Evolutionary conservation across 2,113 vertebrate genomes (phyloP).

Genomic region (Panthera tigris): DNA sequence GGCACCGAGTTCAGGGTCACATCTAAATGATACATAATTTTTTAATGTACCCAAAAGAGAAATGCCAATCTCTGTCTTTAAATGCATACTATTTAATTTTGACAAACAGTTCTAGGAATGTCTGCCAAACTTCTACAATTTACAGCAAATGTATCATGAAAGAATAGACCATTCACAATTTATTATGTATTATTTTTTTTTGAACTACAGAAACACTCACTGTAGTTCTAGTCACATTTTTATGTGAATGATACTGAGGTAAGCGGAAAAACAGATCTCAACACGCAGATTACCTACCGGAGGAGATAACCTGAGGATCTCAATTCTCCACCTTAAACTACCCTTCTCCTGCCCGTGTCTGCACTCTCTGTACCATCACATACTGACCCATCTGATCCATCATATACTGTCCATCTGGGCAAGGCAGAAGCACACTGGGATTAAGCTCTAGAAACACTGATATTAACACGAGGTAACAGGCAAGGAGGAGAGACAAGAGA

Average conservation of each 20-base stretch:
- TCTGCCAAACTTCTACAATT: slow-evolving; percentile 69
- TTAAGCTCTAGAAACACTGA: background rate
- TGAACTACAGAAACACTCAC: slow-evolving; percentile 37
- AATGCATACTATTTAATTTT: slow-evolving; percentile 73
- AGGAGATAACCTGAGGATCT: background rate
- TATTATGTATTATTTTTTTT: slow-evolving; percentile 44
- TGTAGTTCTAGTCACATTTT: slow-evolving; percentile 24
- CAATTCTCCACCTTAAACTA: background rate
- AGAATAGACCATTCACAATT: slow-evolving; percentile 47
- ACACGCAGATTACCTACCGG: background rate
- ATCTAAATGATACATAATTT: slow-evolving; percentile 64
- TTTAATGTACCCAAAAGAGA: slow-evolving; percentile 61
- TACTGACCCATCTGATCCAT: background rate
- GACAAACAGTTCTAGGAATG: slow-evolving; percentile 66
- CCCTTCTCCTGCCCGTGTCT: background rate
- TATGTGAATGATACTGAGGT: background rate
- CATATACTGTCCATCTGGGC: background rate
- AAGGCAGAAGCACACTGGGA: background rate
- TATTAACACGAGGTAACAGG: background rate
- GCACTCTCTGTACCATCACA: background rate
- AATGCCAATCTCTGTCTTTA: slow-evolving; percentile 65
- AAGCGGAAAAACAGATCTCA: background rate
- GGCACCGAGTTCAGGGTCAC: slow-evolving; percentile 58
- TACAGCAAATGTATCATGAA: slow-evolving; percentile 41
- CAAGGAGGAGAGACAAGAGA: background rate